Conservation (phyloP, 2,113 vertebrate species). For the Brevimyrus niger region DNA sequence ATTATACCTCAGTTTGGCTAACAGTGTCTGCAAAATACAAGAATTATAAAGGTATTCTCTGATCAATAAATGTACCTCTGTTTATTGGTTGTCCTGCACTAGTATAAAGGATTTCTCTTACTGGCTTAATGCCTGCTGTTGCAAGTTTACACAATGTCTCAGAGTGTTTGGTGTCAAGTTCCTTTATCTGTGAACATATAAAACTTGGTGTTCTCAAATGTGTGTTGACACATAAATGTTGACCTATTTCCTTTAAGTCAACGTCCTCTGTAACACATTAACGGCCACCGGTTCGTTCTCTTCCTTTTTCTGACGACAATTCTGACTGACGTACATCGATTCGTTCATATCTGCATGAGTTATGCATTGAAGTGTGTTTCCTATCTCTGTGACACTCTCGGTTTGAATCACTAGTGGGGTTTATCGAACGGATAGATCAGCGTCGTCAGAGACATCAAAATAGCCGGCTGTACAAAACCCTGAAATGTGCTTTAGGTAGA, state of each 20-base stretch:
- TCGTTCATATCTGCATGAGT: background rate
- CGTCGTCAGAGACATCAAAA: background rate
- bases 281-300: background rate
- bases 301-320: background rate
- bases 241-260: conserved; percentile 2
- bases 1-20: background rate
- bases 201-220: background rate
- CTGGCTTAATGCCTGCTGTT: background rate
- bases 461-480: background rate
- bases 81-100: background rate
- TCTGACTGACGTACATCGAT: background rate
- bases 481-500: background rate
- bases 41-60: background rate
- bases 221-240: background rate
- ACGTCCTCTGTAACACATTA: conserved; percentile 5
- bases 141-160: background rate
- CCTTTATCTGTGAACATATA: background rate
- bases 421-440: background rate
- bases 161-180: conserved; percentile 2
- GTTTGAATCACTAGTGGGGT: background rate
- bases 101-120: background rate
- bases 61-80: background rate
- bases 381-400: conserved; percentile 8
- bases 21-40: background rate
- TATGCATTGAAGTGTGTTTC: background rate